Base-by-base conservation (phyloP, 1,140 invertebrate species). In the Ooceraea biroi region DNA sequence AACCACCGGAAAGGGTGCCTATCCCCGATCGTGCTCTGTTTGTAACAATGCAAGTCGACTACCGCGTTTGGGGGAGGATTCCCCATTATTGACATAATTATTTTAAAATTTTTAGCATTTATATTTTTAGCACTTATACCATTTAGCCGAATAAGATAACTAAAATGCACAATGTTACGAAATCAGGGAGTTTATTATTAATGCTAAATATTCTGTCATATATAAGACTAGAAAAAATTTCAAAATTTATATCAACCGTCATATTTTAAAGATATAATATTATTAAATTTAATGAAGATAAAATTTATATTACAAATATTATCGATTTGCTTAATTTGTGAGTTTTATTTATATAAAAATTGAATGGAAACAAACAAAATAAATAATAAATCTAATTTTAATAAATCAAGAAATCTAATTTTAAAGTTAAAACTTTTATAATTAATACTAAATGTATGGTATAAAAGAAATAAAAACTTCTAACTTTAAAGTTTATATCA, bases 31-130 rank as follows among this genome's bases (percentile, higher is more conserved):
- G 52, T 76, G 72, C 85, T 88, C 78, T 91, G 90, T 92, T 92
- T 92, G 90, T 91, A 91, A 92, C 91, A 92, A 92, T 91, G 87
- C 90, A 88, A 89, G 87, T 89, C 89, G 83, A 65, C 83, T 87
- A 58, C 85, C 36, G 27, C 50, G n/a, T 63, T n/a, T 22, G 22
- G 30, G 4, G n/a, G 22, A 57, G 12, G 1, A 57, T 44, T 68
- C 48, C 52, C 11, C 8, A 1, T 25, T 3, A 12, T 66, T 4
- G 8, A 44, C 10, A 30, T 27, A 27, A 1, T n/a, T 5, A 55
- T 69, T 80, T 57, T 17, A 36, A 22, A 57, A 71, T 44, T 17
- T 3, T 69, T 19, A 44, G 22, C 2, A 44, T 25, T 25, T 44
- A 36, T 3, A 36, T 14, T 5, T 30, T 3, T n/a, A n/a, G n/a